Evolutionary conservation across 2,888 invertebrate species (phyloP).

Genomic region (Argynnis bischoffii): DNA sequence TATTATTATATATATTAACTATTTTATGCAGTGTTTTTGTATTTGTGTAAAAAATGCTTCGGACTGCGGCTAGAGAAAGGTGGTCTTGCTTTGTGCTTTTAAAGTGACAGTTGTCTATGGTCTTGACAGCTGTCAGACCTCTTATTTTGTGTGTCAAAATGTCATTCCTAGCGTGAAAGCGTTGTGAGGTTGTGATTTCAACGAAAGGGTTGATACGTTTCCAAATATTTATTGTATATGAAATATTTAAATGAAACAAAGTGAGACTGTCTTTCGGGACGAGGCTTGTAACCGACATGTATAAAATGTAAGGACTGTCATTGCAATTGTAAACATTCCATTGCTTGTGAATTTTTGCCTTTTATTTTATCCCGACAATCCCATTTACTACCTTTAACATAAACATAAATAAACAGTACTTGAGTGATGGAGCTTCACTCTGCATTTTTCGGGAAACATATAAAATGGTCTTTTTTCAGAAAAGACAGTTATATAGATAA

Average conservation of each 20-base stretch:
- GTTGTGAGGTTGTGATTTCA: constrained; percentile 55
- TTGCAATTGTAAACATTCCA: constrained; percentile 80
- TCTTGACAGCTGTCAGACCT: constrained; percentile 31
- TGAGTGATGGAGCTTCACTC: no score
- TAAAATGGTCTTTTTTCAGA: no score
- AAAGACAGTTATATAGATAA: no score
- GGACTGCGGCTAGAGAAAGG: constrained; percentile 53
- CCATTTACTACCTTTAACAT: constrained; percentile 4
- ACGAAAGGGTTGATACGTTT: constrained; percentile 43
- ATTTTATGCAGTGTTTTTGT: constrained; percentile 61
- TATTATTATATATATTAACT: constrained; percentile 51
- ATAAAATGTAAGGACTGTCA: constrained; percentile 66
- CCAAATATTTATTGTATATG: constrained; percentile 31
- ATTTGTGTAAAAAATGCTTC: constrained; percentile 59
- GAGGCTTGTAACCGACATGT: constrained; percentile 59
- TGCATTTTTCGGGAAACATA: neutral
- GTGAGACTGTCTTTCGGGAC: constrained; percentile 55
- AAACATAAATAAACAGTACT: neutral
- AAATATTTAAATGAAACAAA: constrained; percentile 42
- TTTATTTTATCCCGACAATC: constrained; percentile 54
- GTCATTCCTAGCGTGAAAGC: constrained; percentile 34
- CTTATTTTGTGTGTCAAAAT: constrained; percentile 21
- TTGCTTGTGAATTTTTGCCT: constrained; percentile 69
- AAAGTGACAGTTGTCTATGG: constrained; percentile 19
- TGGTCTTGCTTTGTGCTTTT: constrained; percentile 54